Evolutionary conservation across 2,888 invertebrate species (phyloP).

Genomic region (Chirona hameri): DNA sequence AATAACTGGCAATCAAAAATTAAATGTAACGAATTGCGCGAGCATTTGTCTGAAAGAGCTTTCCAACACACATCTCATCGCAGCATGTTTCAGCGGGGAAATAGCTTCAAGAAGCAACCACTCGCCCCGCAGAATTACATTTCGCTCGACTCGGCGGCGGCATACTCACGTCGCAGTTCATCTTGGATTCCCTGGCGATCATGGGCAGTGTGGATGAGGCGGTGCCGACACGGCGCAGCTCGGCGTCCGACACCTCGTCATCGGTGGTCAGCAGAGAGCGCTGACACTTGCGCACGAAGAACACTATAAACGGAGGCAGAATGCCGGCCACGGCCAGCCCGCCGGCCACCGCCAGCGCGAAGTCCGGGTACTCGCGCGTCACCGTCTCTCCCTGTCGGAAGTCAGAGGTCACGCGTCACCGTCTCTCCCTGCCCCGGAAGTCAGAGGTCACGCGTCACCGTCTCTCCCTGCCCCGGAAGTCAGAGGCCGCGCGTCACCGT

Average conservation of each 20-base stretch:
- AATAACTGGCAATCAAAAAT: too few relatives aligned
- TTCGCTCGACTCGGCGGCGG: too few relatives aligned
- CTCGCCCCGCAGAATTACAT: too few relatives aligned
- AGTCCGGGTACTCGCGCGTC: slow-evolving; percentile 67
- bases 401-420: too few relatives aligned
- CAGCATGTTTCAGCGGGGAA: too few relatives aligned
- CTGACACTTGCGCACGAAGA: slow-evolving; percentile 60
- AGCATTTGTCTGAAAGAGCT: too few relatives aligned
- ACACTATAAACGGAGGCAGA: slow-evolving; percentile 79
- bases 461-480: slow-evolving; percentile 68
- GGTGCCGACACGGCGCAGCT: slow-evolving; percentile 24
- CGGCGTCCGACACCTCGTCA: not conserved
- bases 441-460: slow-evolving; percentile 53
- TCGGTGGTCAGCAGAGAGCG: not conserved
- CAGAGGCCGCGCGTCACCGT: slow-evolving; percentile 61
- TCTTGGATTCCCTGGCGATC: slow-evolving; percentile 5
- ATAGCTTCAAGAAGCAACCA: too few relatives aligned
- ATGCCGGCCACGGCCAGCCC: slow-evolving; percentile 75
- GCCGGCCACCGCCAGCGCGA: slow-evolving; percentile 76
- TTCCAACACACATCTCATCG: too few relatives aligned
- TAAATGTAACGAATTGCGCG: too few relatives aligned
- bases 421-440: too few relatives aligned
- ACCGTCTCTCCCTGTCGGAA: slow-evolving; percentile 64
- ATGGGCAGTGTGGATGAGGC: slow-evolving; percentile 23
- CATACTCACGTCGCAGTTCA: slow-evolving; percentile 1